phyloP scores from a whole-genome alignment of 2,113 vertebrate genomes.

The Dromiciops gliroides region DNA sequence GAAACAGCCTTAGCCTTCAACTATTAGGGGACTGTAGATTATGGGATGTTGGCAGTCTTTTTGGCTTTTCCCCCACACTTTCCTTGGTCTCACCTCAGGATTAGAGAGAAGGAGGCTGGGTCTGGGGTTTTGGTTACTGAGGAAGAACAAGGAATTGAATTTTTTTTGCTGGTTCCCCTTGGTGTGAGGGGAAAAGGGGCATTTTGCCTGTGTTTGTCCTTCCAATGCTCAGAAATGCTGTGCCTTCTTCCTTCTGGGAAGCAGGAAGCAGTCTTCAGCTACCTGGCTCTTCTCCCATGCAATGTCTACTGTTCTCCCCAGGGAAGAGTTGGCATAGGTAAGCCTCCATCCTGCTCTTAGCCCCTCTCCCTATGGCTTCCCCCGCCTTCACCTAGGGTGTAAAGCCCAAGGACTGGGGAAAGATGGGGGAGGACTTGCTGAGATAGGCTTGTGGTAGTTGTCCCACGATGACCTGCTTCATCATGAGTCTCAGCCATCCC shows the following conservation, averaged over 20 bases:
- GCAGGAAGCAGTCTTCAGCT: constrained; percentile 39
- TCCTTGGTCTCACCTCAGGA: background rate
- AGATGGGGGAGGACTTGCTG: constrained; percentile 44
- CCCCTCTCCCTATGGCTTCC: constrained; percentile 50
- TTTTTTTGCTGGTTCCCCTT: constrained; percentile 26
- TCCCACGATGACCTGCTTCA: constrained; percentile 56
- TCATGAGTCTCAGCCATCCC: constrained; percentile 44
- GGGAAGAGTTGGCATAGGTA: constrained; percentile 41
- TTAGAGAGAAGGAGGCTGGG: background rate
- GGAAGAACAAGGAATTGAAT: background rate
- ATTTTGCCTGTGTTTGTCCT: constrained; percentile 46
- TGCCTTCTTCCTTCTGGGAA: constrained; percentile 70
- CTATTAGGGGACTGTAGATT: constrained; percentile 21
- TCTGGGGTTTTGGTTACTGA: constrained; percentile 16
- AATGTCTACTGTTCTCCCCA: constrained; percentile 48
- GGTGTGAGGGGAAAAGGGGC: background rate
- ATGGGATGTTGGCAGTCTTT: background rate
- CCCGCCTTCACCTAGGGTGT: constrained; percentile 28
- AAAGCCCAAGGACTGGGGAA: constrained; percentile 47
- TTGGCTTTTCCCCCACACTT: background rate
- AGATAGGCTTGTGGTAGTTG: constrained; percentile 66
- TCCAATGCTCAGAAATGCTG: constrained; percentile 67
- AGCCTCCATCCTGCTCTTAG: constrained; percentile 55
- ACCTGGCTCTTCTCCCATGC: constrained; percentile 33
- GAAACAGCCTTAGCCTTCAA: constrained; percentile 29